Conservation (phyloP, 2,113 vertebrate genomes). For the Nyctereutes procyonoides region DNA sequence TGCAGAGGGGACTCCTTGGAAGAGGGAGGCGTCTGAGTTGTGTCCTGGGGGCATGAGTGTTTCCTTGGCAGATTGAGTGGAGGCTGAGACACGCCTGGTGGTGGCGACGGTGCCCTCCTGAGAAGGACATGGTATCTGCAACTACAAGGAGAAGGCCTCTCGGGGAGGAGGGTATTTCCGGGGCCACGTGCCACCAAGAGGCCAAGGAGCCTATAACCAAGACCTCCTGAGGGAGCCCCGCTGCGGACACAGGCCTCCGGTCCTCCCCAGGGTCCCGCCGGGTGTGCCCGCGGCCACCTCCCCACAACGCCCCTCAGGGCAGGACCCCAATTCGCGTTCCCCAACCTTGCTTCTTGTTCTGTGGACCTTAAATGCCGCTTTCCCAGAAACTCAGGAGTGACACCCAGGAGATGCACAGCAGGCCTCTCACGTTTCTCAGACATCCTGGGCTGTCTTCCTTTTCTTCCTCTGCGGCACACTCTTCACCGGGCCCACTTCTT, state of each 20-base stretch:
- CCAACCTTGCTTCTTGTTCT: background rate
- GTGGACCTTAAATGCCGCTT: background rate
- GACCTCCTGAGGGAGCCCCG: background rate
- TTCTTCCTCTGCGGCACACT: background rate
- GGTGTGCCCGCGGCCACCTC: background rate
- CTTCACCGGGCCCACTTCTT: background rate
- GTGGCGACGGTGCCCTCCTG: too few species aligned
- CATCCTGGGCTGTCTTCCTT: background rate
- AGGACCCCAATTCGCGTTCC: background rate
- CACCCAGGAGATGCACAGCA: background rate
- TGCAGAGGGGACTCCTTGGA: background rate
- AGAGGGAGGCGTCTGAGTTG: fast-evolving
- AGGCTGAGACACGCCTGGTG: fast-evolving
- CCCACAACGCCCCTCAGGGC: background rate
- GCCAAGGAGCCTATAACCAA: too few species aligned
- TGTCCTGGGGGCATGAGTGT: background rate
- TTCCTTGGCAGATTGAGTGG: background rate
- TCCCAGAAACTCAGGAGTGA: background rate
- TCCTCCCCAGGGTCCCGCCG: fast-evolving
- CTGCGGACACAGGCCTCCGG: background rate
- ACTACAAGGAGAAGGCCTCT: background rate
- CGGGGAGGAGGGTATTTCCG: background rate
- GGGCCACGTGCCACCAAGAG: too few species aligned
- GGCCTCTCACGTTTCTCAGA: background rate
- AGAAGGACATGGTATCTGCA: background rate